Evolutionary conservation across 2,113 vertebrate genomes (phyloP).

Genomic region (Cricetomys ansorgei): DNA sequence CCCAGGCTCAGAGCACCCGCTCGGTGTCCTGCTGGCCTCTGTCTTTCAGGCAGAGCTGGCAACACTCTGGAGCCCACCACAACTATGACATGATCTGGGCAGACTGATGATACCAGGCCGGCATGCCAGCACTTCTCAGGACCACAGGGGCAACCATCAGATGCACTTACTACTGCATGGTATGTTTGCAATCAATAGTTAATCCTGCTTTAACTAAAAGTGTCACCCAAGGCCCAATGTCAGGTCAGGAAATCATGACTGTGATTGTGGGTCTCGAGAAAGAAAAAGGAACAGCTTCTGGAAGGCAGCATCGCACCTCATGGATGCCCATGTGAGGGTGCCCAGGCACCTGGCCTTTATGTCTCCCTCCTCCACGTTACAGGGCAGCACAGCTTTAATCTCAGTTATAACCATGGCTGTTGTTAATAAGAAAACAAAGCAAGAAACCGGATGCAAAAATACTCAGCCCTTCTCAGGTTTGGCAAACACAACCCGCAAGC

Average conservation of each 20-base stretch:
- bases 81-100: accelerated
- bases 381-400: not conserved
- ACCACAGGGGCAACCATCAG: accelerated
- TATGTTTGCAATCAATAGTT: not conserved
- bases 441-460: conserved; percentile 40
- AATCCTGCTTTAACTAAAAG: not conserved
- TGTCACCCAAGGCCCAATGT: not conserved
- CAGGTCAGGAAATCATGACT: not conserved
- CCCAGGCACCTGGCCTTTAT: accelerated
- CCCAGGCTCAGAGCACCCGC: not conserved
- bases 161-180: not conserved
- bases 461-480: conserved; percentile 62
- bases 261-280: not conserved
- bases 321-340: accelerated
- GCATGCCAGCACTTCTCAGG: accelerated
- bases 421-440: conserved; percentile 58
- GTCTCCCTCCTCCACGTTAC: not conserved
- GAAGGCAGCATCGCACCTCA: not conserved
- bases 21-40: not conserved
- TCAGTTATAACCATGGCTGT: conserved; percentile 58
- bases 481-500: conserved; percentile 25
- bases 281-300: not conserved
- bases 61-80: accelerated
- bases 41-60: not conserved
- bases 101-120: accelerated